Conservation (phyloP, 2,113 vertebrate genomes). For the Nymphicus hollandicus region DNA sequence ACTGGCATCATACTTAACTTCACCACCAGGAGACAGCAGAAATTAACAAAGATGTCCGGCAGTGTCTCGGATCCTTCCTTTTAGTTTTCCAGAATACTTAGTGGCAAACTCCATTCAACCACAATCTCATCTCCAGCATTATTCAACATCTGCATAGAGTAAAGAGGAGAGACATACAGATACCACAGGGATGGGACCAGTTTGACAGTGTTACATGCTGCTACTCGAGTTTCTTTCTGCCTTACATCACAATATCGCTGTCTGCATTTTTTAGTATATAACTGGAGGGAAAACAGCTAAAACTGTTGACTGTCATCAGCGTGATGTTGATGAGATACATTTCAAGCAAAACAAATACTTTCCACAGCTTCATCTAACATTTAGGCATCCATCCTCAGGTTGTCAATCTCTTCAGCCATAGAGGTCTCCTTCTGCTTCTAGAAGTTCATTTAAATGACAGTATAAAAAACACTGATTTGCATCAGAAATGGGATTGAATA, state of each 20-base stretch:
- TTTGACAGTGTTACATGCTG: accelerated
- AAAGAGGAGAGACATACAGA: not conserved
- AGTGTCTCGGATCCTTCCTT: not conserved
- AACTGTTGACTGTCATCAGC: not conserved
- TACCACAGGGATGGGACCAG: not conserved
- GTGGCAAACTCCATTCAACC: not conserved
- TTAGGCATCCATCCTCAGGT: not conserved
- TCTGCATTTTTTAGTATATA: not conserved
- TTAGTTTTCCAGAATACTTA: not conserved
- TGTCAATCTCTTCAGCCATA: not conserved
- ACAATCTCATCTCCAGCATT: not conserved
- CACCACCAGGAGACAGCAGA: not conserved
- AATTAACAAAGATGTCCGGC: not conserved
- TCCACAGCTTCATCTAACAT: not conserved
- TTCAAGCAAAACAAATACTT: not conserved
- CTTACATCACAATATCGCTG: not conserved
- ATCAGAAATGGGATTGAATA: not conserved
- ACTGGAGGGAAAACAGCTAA: not conserved
- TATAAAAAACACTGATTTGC: not conserved
- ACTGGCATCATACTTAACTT: not conserved
- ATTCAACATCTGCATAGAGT: not conserved
- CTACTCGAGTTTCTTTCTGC: not conserved
- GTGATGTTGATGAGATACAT: not conserved
- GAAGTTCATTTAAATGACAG: not conserved
- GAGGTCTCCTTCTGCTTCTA: not conserved